Conservation (phyloP, 2,888 invertebrate genomes). For the Pasiphila rectangulata region DNA sequence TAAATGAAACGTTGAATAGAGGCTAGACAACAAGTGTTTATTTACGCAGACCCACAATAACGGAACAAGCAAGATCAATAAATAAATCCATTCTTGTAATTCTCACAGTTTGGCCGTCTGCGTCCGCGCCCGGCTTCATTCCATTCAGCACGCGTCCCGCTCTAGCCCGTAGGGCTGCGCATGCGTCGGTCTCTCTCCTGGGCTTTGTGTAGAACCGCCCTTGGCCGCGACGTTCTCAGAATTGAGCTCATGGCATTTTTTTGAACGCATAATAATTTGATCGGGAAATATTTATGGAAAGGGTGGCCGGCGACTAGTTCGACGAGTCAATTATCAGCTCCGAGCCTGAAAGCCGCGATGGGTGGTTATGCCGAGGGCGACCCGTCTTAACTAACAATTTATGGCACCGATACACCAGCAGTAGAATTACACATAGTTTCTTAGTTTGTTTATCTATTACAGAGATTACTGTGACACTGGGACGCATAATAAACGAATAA, state of each 20-base stretch:
- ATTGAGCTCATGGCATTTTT: constrained; percentile 76
- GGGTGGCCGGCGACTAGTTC: constrained; percentile 68
- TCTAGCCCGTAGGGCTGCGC: constrained; percentile 36
- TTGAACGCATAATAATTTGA: constrained; percentile 78
- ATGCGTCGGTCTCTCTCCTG: constrained; percentile 49
- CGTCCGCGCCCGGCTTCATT: constrained; percentile 70
- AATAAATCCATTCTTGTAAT: constrained; percentile 78
- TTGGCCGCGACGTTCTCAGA: constrained; percentile 67
- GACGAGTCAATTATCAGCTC: constrained; percentile 77
- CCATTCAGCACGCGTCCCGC: constrained; percentile 61
- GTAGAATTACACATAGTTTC: constrained; percentile 65
- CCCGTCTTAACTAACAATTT: constrained; percentile 62
- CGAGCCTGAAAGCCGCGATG: constrained; percentile 67
- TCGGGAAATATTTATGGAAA: constrained; percentile 81
- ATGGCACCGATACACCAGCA: constrained; percentile 58
- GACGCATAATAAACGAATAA: not conserved
- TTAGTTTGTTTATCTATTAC: constrained; percentile 45
- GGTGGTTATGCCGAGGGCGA: constrained; percentile 60
- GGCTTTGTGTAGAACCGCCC: constrained; percentile 75
- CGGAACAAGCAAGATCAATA: constrained; percentile 74
- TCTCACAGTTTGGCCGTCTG: constrained; percentile 62
- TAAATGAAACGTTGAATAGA: constrained; percentile 35
- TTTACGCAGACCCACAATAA: constrained; percentile 64
- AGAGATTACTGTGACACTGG: not conserved
- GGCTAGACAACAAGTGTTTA: constrained; percentile 49